phyloP scores from a whole-genome alignment of 2,888 invertebrate genomes.

The Oligia strigilis region DNA sequence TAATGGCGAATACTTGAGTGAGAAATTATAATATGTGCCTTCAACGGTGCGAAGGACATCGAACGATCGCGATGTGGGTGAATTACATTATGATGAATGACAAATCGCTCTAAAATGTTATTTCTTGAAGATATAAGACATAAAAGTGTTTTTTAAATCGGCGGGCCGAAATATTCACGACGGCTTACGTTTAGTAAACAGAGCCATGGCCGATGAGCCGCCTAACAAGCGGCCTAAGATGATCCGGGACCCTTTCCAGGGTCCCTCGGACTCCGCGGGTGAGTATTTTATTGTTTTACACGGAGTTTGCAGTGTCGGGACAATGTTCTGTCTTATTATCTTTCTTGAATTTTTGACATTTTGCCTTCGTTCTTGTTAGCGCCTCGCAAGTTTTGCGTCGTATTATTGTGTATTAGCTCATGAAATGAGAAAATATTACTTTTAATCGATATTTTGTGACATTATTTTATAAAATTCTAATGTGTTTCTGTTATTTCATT shows the following conservation, averaged over 20 bases:
- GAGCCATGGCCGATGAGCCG: slow-evolving; percentile 98
- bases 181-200: slow-evolving; percentile 93
- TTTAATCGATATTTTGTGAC: slow-evolving; percentile 40
- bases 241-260: slow-evolving; percentile 95
- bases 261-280: slow-evolving; percentile 95
- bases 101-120: slow-evolving; percentile 90
- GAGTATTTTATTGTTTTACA: slow-evolving; percentile 88
- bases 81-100: slow-evolving; percentile 90
- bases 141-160: slow-evolving; percentile 90
- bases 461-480: slow-evolving; percentile 38
- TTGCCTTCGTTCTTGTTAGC: slow-evolving; percentile 87
- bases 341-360: slow-evolving; percentile 87
- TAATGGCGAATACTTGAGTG: slow-evolving; percentile 95
- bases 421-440: slow-evolving; percentile 61
- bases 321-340: slow-evolving; percentile 87
- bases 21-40: slow-evolving; percentile 94
- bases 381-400: slow-evolving; percentile 89
- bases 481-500: slow-evolving; percentile 65
- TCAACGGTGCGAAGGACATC: slow-evolving; percentile 93
- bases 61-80: slow-evolving; percentile 93
- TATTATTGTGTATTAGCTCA: slow-evolving; percentile 81
- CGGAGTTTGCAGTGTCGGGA: slow-evolving; percentile 79
- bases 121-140: slow-evolving; percentile 89
- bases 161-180: slow-evolving; percentile 91
- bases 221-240: slow-evolving; percentile 99